Evolutionary conservation across 2,797 vertebrate species (phyloP).

Genomic region (Graptemys geographica): DNA sequence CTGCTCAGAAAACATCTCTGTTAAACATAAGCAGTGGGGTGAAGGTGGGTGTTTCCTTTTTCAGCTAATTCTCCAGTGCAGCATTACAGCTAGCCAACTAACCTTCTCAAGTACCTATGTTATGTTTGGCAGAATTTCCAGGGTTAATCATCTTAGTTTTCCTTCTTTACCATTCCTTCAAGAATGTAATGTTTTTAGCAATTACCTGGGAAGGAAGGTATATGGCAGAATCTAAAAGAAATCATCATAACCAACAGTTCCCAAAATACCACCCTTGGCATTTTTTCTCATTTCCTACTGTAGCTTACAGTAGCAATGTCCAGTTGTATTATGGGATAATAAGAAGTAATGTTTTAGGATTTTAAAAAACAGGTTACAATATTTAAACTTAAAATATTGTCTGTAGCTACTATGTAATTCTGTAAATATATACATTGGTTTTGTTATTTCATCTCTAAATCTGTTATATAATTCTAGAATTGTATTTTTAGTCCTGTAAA

Average conservation of each 20-base stretch:
- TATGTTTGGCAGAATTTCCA: not conserved
- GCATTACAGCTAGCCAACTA: accelerated
- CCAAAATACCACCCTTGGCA: not conserved
- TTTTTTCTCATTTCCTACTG: slow-evolving; percentile 66
- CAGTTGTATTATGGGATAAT: slow-evolving; percentile 41
- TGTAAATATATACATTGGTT: slow-evolving; percentile 44
- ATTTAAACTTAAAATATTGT: slow-evolving; percentile 32
- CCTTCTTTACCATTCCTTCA: not conserved
- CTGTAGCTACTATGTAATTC: slow-evolving; percentile 9
- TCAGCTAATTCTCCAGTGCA: not conserved
- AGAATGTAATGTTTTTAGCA: not conserved
- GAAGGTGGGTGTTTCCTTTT: not conserved
- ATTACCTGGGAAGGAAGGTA: not conserved
- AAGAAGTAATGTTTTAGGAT: not conserved
- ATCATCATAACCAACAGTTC: not conserved
- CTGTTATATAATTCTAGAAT: not conserved
- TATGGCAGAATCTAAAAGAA: not conserved
- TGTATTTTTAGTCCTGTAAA: not conserved
- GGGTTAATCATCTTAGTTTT: not conserved
- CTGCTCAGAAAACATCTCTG: not conserved
- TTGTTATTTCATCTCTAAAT: slow-evolving; percentile 34
- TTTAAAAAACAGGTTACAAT: slow-evolving; percentile 16
- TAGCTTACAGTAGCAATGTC: slow-evolving; percentile 19
- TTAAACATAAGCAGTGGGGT: not conserved
- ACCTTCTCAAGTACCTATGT: not conserved